Evolutionary conservation across 1,140 invertebrate genomes (phyloP).

Genomic region (Anastatus disparis): DNA sequence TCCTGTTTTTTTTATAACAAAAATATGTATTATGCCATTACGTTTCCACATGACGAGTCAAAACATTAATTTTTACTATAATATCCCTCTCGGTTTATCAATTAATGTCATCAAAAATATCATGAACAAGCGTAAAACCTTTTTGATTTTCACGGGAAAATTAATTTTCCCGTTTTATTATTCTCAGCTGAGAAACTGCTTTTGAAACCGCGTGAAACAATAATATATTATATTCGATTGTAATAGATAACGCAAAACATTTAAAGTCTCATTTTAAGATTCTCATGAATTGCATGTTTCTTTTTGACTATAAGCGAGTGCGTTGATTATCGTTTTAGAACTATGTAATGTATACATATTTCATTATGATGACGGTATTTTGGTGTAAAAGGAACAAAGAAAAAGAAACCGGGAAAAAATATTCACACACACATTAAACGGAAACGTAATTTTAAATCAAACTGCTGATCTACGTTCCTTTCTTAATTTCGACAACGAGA

Average conservation of each 20-base stretch:
- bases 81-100: too few species aligned
- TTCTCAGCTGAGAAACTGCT: conserved; percentile 19
- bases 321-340: background rate
- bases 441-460: conserved; percentile 10
- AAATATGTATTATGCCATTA: too few species aligned
- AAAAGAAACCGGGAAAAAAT: background rate
- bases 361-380: background rate
- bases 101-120: too few species aligned
- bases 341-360: too few species aligned
- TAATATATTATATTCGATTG: conserved; percentile 10
- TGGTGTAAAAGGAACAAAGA: background rate
- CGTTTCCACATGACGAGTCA: too few species aligned
- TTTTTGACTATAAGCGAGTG: conserved; percentile 4
- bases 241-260: background rate
- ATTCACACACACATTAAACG: conserved; percentile 33
- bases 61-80: too few species aligned
- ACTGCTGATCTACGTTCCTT: conserved; percentile 9
- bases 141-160: background rate
- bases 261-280: background rate
- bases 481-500: conserved; percentile 4
- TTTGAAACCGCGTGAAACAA: background rate
- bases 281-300: conserved; percentile 25
- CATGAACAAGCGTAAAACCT: background rate
- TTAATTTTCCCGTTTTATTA: background rate
- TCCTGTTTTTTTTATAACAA: too few species aligned